Evolutionary conservation across 2,113 vertebrate genomes (phyloP).

Genomic region (Poecilia latipinna): DNA sequence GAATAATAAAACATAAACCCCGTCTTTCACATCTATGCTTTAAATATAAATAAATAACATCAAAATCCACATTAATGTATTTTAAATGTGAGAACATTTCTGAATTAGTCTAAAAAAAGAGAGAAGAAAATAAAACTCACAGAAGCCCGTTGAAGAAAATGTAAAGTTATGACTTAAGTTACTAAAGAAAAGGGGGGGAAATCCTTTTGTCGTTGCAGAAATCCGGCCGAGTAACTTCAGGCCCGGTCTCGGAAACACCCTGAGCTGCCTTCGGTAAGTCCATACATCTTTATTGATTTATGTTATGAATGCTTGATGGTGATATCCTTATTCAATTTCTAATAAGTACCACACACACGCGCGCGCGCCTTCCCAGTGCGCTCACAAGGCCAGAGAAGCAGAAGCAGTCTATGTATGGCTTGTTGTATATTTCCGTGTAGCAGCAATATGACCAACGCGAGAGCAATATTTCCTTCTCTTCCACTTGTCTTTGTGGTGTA

Average conservation of each 20-base stretch:
- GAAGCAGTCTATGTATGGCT: slow-evolving; percentile 28
- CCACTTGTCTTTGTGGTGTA: slow-evolving; percentile 74
- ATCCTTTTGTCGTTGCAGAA: slow-evolving; percentile 63
- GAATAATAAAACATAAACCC: not conserved
- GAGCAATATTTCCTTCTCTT: slow-evolving; percentile 74
- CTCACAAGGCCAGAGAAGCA: slow-evolving; percentile 44
- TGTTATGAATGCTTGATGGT: slow-evolving; percentile 73
- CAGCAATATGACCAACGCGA: slow-evolving; percentile 61
- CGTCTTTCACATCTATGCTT: not conserved
- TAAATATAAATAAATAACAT: not conserved
- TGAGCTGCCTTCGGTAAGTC: slow-evolving; percentile 76
- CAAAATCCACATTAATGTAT: not conserved
- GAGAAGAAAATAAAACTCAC: not conserved
- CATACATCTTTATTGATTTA: slow-evolving; percentile 78
- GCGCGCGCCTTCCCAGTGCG: slow-evolving; percentile 7
- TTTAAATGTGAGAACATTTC: not conserved
- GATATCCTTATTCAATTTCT: slow-evolving; percentile 76
- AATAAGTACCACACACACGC: slow-evolving; percentile 59
- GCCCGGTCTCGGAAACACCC: slow-evolving; percentile 62
- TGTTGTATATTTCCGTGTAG: slow-evolving; percentile 54
- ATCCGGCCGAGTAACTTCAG: slow-evolving; percentile 65
- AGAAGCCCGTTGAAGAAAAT: not conserved
- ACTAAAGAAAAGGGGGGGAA: not conserved
- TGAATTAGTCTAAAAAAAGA: not conserved
- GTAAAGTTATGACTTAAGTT: not conserved